phyloP scores from a whole-genome alignment of 2,797 vertebrate genomes.

The Syndactyla subalaris region DNA sequence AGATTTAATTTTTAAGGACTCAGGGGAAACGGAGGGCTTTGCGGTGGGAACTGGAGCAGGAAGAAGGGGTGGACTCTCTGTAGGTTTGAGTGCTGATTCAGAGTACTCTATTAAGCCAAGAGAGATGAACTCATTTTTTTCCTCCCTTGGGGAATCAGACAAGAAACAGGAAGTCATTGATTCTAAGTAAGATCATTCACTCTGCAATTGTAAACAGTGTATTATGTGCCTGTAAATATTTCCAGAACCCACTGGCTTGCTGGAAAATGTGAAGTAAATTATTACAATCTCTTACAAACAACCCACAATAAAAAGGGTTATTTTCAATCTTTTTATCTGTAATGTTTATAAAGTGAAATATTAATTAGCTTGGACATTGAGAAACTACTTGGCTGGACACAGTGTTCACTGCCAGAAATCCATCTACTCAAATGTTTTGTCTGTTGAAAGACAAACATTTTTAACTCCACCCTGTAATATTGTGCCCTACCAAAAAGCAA shows the following conservation, averaged over 20 bases:
- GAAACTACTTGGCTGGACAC: conserved; percentile 43
- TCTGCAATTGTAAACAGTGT: conserved; percentile 75
- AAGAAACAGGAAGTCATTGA: conserved; percentile 80
- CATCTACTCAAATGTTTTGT: conserved; percentile 49
- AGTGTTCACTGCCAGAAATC: conserved; percentile 39
- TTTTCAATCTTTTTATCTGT: conserved; percentile 49
- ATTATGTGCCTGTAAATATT: conserved; percentile 76
- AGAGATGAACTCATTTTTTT: conserved; percentile 75
- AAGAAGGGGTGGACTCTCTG: conserved; percentile 57
- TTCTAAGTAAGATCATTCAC: conserved; percentile 76
- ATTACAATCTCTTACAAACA: conserved; percentile 29
- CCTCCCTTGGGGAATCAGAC: conserved; percentile 53
- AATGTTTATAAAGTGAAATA: conserved; percentile 49
- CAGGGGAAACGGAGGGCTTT: neutral
- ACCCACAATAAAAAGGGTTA: conserved; percentile 28
- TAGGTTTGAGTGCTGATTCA: conserved; percentile 71
- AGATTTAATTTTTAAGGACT: conserved; percentile 28
- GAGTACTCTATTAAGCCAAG: conserved; percentile 59
- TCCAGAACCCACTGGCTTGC: conserved; percentile 55
- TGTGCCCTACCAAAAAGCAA: neutral
- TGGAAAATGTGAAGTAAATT: conserved; percentile 60
- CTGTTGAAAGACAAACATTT: conserved; percentile 57
- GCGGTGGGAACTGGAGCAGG: conserved; percentile 46
- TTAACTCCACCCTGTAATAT: conserved; percentile 55
- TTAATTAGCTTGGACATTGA: conserved; percentile 58